Evolutionary conservation across 2,888 invertebrate genomes (phyloP).

Genomic region (Orthosia gothica): DNA sequence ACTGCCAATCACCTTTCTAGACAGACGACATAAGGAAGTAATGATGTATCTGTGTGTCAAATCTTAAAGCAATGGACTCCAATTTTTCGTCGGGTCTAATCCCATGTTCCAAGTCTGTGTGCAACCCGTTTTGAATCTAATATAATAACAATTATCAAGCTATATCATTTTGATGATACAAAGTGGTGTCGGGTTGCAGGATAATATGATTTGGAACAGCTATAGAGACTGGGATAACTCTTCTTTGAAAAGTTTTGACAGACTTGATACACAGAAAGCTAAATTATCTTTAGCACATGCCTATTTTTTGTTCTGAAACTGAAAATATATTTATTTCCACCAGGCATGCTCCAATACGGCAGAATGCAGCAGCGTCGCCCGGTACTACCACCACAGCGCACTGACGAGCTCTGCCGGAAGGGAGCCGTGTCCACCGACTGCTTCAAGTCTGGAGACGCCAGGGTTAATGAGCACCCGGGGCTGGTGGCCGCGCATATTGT

Average conservation of each 20-base stretch:
- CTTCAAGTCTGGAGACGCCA: conserved; percentile 95
- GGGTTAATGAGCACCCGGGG: conserved; percentile 96
- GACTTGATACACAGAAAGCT: background rate
- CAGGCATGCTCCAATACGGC: conserved; percentile 92
- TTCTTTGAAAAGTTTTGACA: background rate
- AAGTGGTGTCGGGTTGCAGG: no score
- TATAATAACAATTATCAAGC: no score
- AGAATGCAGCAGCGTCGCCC: conserved; percentile 92
- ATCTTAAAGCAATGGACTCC: no score
- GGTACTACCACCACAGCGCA: conserved; percentile 90
- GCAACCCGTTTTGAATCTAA: no score
- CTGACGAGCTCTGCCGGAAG: conserved; percentile 93
- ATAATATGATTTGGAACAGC: no score
- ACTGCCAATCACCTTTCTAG: no score
- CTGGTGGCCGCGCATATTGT: conserved; percentile 94
- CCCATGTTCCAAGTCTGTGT: no score
- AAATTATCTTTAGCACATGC: background rate
- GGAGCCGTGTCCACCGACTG: conserved; percentile 95
- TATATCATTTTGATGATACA: no score
- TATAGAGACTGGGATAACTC: no score
- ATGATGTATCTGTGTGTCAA: no score
- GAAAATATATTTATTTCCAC: background rate
- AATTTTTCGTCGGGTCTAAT: no score
- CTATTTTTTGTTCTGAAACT: background rate
- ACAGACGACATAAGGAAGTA: no score